These are phyloP conservation scores for Exephanes ischioxanthus DNA, from an alignment of 2,888 invertebrate genomes.

Conservation along the genomic window DNA sequence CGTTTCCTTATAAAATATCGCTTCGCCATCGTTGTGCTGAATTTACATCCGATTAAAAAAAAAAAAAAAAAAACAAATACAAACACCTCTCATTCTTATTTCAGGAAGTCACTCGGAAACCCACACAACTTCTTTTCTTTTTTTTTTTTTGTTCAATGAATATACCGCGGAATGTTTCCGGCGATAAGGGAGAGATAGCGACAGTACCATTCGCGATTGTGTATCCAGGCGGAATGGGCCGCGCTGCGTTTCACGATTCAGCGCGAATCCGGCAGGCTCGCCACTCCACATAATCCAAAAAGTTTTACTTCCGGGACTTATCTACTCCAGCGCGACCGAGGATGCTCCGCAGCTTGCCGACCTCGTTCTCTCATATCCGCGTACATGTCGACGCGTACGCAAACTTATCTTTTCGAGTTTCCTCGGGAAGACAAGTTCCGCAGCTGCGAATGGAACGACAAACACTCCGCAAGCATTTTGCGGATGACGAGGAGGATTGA, in stretches of 20 bases:
- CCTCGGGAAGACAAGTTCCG: constrained; percentile 54
- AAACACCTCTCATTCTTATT: background rate
- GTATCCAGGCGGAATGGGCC: constrained; percentile 3
- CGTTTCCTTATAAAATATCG: background rate
- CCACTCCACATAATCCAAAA: constrained; percentile 66
- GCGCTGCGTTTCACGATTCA: constrained; percentile 19
- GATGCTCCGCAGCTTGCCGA: background rate
- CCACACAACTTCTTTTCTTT: background rate
- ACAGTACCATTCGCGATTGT: constrained; percentile 49
- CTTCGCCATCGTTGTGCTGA: background rate
- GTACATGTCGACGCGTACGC: constrained; percentile 40
- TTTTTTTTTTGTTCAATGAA: background rate
- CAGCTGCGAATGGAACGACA: constrained; percentile 61
- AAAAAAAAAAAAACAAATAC: background rate
- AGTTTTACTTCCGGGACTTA: constrained; percentile 61
- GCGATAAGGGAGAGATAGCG: constrained; percentile 30
- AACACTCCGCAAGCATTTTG: constrained; percentile 40
- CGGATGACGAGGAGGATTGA: background rate
- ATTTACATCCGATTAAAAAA: background rate
- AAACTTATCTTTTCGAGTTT: constrained; percentile 68
- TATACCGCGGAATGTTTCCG: background rate
- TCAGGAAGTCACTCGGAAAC: background rate
- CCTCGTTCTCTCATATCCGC: constrained; percentile 5
- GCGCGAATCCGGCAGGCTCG: constrained; percentile 35
- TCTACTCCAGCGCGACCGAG: constrained; percentile 35